These are phyloP conservation scores for Choloepus didactylus DNA, from an alignment of 2,797 vertebrate genomes.

Conservation along the genomic window DNA sequence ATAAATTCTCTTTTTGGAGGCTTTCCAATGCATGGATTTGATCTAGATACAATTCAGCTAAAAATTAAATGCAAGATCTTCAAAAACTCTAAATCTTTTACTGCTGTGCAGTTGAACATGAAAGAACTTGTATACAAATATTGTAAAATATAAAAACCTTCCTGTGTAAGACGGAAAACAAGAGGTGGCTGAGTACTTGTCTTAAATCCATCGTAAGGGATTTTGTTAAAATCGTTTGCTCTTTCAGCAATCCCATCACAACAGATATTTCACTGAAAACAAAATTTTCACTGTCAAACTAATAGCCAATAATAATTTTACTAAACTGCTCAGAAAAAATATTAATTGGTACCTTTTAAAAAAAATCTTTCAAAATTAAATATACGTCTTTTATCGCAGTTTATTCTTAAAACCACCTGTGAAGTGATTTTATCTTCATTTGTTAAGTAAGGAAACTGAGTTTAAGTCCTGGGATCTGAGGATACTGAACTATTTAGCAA, in stretches of 20 bases:
- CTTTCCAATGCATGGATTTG: conserved; percentile 58
- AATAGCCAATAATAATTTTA: conserved; percentile 39
- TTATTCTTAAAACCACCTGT: background rate
- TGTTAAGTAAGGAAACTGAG: background rate
- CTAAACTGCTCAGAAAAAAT: background rate
- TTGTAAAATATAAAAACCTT: conserved; percentile 61
- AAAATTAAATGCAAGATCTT: conserved; percentile 68
- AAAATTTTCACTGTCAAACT: background rate
- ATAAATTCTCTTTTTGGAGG: conserved; percentile 49
- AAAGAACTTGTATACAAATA: conserved; percentile 64
- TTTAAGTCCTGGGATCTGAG: background rate
- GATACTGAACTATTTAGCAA: background rate
- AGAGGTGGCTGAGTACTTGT: background rate
- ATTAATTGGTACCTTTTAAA: conserved; percentile 34
- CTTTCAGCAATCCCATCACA: conserved; percentile 25
- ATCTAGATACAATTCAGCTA: conserved; percentile 64
- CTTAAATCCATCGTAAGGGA: conserved; percentile 53
- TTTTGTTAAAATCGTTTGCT: conserved; percentile 50
- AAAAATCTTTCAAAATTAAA: conserved; percentile 51
- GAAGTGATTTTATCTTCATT: conserved; percentile 16
- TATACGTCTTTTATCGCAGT: background rate
- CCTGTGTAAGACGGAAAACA: background rate
- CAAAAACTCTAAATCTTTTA: conserved; percentile 72
- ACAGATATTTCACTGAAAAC: conserved; percentile 27
- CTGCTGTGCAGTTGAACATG: conserved; percentile 48